phyloP scores from a whole-genome alignment of 2,113 vertebrate genomes.

The Lophura nycthemera region DNA sequence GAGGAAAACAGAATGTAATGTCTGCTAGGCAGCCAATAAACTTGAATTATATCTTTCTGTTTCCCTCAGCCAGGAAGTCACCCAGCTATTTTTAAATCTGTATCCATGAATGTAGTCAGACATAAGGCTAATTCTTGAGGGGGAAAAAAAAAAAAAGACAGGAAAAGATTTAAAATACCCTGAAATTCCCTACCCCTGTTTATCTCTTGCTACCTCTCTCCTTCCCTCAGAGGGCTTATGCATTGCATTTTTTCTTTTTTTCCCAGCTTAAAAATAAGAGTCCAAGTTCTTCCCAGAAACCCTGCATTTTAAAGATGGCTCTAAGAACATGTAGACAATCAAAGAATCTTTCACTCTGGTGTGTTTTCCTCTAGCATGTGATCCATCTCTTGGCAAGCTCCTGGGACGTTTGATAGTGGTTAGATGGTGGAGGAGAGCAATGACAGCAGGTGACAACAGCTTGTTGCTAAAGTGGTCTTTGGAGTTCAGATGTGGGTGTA shows the following conservation, averaged over 20 bases:
- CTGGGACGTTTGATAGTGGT: conserved; percentile 2
- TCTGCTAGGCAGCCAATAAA: conserved; percentile 32
- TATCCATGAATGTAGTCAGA: background rate
- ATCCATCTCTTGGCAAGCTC: background rate
- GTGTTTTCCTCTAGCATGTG: background rate
- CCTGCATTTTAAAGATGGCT: background rate
- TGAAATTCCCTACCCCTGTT: background rate
- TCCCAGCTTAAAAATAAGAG: background rate
- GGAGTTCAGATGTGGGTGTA: background rate
- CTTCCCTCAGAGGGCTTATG: background rate
- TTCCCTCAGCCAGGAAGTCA: conserved; percentile 34
- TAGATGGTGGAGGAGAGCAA: background rate
- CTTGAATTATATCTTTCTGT: conserved; percentile 34
- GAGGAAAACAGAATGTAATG: conserved; percentile 21
- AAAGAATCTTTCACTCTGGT: background rate
- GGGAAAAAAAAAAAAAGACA: background rate
- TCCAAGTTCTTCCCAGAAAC: background rate
- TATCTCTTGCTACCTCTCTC: conserved; percentile 10
- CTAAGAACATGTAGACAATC: background rate
- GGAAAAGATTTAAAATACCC: conserved; percentile 30
- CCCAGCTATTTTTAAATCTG: conserved; percentile 29
- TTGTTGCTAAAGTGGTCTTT: conserved; percentile 22
- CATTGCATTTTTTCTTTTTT: background rate
- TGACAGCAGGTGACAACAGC: conserved; percentile 9
- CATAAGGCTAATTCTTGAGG: conserved; percentile 5